These are phyloP conservation scores for Danaus melanippus DNA, from an alignment of 1,140 invertebrate genomes.

Conservation along the genomic window DNA sequence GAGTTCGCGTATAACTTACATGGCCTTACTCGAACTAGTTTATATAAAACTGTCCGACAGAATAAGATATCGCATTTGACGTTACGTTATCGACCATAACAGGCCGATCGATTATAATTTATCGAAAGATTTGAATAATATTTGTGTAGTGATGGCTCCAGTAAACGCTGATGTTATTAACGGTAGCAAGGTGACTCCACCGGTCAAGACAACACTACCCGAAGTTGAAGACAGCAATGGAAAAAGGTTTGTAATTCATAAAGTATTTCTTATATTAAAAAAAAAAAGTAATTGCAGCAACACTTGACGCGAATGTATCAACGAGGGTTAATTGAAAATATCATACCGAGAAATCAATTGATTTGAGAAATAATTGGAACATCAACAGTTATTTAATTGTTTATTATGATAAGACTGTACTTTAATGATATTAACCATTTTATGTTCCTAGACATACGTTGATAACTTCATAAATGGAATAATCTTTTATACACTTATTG, in stretches of 20 bases:
- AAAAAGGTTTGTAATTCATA: constrained; percentile 15
- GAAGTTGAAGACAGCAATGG: constrained; percentile 53
- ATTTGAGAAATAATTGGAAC: no score
- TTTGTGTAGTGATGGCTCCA: constrained; percentile 54
- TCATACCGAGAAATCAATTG: no score
- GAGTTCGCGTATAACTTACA: constrained; percentile 11
- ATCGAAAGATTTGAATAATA: constrained; percentile 20
- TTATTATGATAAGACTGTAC: no score
- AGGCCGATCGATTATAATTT: constrained; percentile 31
- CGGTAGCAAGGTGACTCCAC: constrained; percentile 33
- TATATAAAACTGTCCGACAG: constrained; percentile 40
- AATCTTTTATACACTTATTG: no score
- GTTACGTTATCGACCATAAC: constrained; percentile 41
- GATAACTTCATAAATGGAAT: no score
- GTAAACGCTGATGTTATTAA: constrained; percentile 46
- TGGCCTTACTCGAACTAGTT: background rate
- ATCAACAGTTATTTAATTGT: no score
- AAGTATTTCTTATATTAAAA: background rate
- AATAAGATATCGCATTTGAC: constrained; percentile 40
- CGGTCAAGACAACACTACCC: constrained; percentile 43
- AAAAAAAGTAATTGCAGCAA: background rate
- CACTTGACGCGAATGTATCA: constrained; percentile 8
- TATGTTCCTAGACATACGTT: no score
- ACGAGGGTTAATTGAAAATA: constrained; percentile 27
- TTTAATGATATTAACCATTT: no score